Base-by-base conservation (phyloP, 2,113 vertebrate species). In the Todiramphus saurophagus region DNA sequence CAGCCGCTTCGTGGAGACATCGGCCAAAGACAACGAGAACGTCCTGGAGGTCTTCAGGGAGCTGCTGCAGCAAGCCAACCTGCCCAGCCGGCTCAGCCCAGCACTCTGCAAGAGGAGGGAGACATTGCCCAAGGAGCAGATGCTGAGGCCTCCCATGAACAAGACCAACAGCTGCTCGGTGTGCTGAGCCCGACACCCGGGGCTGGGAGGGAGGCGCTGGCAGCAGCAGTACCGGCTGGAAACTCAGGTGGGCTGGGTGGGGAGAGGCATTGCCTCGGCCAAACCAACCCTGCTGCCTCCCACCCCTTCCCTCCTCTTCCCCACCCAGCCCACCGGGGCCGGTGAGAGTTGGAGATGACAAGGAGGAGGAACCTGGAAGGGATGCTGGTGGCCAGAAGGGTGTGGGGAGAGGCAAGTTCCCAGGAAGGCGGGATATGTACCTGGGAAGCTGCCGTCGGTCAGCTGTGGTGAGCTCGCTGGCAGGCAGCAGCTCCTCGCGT, bases 81-180 rank as follows among this genome's bases (percentile, higher is more conserved):
- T 99, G 62, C 99, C 99, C 73, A 97, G 98, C 90, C 97, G 98
- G 43, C 98, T 99, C 91, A 99, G 99, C 96, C 99, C 99, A 0
- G 98, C 98, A 1, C 97, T 99, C 55, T 97, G 98, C 60, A 98
- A 98, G 81, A 98, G 99, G 86, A 97, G 99, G 86, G 99, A 99
- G 97, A 99, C 99, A 11, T 98, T 99, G 69, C 99, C 98, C 24
- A 99, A 98, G 69, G 98, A 98, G 95, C 96, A 89, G 33, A 83
- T 88, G 33, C 83, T 98, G 50, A 90, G 99, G 74, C 99, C 99
- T 0, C 99, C 99, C 86, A 99, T 99, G 98, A 99, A 99, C 98
- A 99, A 99, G 95, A 98, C 99, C 97, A 99, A 99, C 97, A 99
- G 99, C 97, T 99, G 99, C 83, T 97, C 97, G 2, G 66, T 99